Evolutionary conservation across 1,140 invertebrate genomes (phyloP).

Genomic region (Lepidurus apus): DNA sequence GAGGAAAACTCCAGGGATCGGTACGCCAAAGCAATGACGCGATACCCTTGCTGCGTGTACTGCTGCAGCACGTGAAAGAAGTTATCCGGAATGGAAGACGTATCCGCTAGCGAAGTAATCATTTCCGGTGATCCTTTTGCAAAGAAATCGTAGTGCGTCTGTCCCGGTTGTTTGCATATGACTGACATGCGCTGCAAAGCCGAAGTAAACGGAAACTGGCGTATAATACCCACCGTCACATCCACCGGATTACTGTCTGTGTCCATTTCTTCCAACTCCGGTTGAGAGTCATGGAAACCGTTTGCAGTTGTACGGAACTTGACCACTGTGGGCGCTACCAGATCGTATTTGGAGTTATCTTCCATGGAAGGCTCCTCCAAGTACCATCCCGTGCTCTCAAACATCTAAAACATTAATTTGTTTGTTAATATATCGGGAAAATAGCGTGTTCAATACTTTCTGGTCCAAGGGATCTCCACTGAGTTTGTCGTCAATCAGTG

Average conservation of each 20-base stretch:
- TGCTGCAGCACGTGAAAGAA: slow-evolving; percentile 65
- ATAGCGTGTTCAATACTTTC: slow-evolving; percentile 47
- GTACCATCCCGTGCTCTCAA: slow-evolving; percentile 74
- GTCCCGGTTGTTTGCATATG: slow-evolving; percentile 68
- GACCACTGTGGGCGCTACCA: slow-evolving; percentile 78
- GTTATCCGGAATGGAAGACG: slow-evolving; percentile 50
- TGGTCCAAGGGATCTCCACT: slow-evolving; percentile 78
- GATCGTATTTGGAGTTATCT: slow-evolving; percentile 79
- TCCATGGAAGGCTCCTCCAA: slow-evolving; percentile 82
- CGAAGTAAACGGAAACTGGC: slow-evolving; percentile 87
- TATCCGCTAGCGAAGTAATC: slow-evolving; percentile 58
- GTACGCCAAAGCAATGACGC: slow-evolving; percentile 76
- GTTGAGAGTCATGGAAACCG: background rate
- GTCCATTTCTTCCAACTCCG: background rate
- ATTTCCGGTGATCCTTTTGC: slow-evolving; percentile 90
- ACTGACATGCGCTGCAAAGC: slow-evolving; percentile 86
- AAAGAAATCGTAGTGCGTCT: slow-evolving; percentile 73
- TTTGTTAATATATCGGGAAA: background rate
- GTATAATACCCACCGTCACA: slow-evolving; percentile 68
- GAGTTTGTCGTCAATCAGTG: slow-evolving; percentile 66
- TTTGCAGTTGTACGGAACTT: slow-evolving; percentile 41
- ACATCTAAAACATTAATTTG: slow-evolving; percentile 54
- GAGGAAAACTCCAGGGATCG: slow-evolving; percentile 26
- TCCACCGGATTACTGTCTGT: slow-evolving; percentile 25
- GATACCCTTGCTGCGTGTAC: slow-evolving; percentile 79